A percentile compares a stretch with the other conserved stretches of the same genome.
These are phyloP conservation scores for Sebastes matsubarae DNA, from an alignment of 2,797 vertebrate species.

Conservation along the genomic window DNA sequence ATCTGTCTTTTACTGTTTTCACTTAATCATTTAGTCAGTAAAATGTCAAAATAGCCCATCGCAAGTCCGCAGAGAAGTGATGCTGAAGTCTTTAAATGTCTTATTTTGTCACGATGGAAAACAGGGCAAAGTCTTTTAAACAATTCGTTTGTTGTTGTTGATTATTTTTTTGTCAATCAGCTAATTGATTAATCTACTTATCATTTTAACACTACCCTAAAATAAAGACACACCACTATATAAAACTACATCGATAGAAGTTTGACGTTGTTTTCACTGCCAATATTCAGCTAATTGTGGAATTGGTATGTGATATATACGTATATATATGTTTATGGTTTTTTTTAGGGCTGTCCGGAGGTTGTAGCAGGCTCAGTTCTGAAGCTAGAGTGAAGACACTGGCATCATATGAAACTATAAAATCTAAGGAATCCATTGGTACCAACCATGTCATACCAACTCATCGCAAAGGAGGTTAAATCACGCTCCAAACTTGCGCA, in stretches of 20 bases:
- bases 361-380: no score
- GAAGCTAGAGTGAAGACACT: fast-evolving
- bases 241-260: not conserved
- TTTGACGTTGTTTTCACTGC: not conserved
- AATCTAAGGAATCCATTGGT: no score
- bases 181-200: not conserved
- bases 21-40: fast-evolving
- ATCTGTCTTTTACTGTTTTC: not conserved
- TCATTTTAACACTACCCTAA: not conserved
- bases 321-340: no score
- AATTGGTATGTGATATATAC: not conserved
- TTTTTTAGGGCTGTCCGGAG: no score
- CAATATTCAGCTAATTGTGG: not conserved
- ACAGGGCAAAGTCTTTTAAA: no score
- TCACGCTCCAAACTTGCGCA: fast-evolving
- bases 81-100: not conserved
- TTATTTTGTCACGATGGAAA: not conserved
- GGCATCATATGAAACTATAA: no score
- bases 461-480: no score
- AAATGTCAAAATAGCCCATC: fast-evolving
- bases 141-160: no score
- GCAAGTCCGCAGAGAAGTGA: fast-evolving
- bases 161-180: not conserved
- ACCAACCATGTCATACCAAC: no score
- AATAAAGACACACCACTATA: not conserved